Conservation (phyloP, 2,113 vertebrate genomes). For the Poicephalus gulielmi region DNA sequence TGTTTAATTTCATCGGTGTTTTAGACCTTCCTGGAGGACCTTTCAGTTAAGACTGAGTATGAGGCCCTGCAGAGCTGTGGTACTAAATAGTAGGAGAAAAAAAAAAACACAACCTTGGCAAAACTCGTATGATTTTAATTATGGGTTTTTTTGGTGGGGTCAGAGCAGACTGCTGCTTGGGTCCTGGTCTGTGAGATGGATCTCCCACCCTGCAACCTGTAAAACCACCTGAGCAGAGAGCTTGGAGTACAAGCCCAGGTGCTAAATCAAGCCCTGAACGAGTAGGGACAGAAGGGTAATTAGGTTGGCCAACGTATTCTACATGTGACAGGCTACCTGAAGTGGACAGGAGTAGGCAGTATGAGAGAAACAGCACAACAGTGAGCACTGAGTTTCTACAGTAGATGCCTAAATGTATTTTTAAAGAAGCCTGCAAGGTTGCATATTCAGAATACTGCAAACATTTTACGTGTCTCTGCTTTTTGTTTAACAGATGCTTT, state of each 20-base stretch:
- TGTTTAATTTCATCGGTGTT: fast-evolving
- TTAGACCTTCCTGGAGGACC: not conserved
- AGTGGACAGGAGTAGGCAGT: not conserved
- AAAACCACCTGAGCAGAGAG: not conserved
- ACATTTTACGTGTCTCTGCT: not conserved
- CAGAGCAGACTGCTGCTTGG: not conserved
- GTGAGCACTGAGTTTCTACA: not conserved
- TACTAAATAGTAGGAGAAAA: not conserved
- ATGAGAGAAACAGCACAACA: not conserved
- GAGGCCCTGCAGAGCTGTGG: not conserved
- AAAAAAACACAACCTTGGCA: fast-evolving
- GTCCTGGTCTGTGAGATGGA: too few relatives aligned
- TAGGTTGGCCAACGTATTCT: not conserved
- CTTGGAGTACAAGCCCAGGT: not conserved
- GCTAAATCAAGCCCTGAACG: not conserved
- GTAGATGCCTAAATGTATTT: not conserved
- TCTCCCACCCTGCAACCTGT: not conserved
- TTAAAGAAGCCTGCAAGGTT: not conserved
- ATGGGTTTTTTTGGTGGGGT: not conserved
- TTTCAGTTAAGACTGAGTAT: not conserved
- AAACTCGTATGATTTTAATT: not conserved
- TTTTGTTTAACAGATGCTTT: not conserved
- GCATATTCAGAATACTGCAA: not conserved
- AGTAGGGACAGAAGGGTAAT: not conserved
- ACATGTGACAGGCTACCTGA: not conserved